Conservation (phyloP, 2,113 vertebrate species). For the Centrocercus urophasianus region DNA sequence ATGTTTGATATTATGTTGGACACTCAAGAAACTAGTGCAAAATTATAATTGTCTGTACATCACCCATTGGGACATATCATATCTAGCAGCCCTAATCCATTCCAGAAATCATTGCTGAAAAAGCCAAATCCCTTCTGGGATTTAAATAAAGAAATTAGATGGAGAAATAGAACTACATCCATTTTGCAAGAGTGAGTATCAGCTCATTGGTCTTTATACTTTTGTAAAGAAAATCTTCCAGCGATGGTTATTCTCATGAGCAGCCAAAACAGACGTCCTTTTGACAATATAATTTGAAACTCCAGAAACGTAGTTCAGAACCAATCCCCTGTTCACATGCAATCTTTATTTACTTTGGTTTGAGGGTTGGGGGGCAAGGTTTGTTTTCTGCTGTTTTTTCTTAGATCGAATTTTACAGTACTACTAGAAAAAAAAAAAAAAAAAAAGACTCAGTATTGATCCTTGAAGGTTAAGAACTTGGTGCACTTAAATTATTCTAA, state of each 20-base stretch:
- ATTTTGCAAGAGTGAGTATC: conserved; percentile 26
- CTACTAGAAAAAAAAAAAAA: background rate
- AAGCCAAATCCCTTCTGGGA: background rate
- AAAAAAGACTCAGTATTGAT: conserved; percentile 58
- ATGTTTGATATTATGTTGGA: background rate
- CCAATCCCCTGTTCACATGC: background rate
- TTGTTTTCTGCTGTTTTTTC: conserved; percentile 25
- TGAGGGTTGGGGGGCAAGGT: background rate
- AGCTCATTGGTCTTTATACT: background rate
- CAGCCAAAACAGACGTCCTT: conserved; percentile 19
- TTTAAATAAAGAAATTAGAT: conserved; percentile 26
- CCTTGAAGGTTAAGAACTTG: conserved; percentile 73
- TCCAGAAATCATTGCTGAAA: conserved; percentile 33
- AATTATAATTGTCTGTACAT: background rate
- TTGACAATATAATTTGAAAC: conserved; percentile 27
- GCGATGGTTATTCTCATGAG: conserved; percentile 1
- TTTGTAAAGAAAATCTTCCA: conserved; percentile 14
- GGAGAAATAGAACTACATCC: background rate
- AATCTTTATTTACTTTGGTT: conserved; percentile 59
- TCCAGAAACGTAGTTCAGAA: conserved; percentile 6
- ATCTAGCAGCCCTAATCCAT: conserved; percentile 6
- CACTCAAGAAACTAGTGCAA: background rate
- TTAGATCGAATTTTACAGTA: conserved; percentile 41
- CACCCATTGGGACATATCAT: background rate
- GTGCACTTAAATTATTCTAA: conserved; percentile 79